Percentiles rank a stretch among this genome's conserved stretches.
Evolutionary conservation across 2,888 invertebrate genomes (phyloP).

Genomic region (Cephus pygmeus): DNA sequence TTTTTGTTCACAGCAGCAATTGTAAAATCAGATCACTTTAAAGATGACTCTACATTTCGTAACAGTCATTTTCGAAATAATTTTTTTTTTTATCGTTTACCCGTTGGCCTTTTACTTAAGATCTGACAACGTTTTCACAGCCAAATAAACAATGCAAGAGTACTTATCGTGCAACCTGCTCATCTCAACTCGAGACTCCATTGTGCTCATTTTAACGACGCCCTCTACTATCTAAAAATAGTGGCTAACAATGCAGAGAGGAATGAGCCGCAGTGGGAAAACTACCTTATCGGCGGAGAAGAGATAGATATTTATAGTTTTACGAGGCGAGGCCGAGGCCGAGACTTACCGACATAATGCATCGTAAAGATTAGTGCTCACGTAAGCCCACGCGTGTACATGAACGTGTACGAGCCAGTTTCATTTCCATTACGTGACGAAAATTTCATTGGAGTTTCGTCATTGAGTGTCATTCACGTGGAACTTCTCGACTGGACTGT

Average conservation of each 20-base stretch:
- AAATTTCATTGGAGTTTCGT: neutral
- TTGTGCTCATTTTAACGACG: neutral
- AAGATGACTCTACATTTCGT: neutral
- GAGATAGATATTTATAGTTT: constrained; percentile 1
- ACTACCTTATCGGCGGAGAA: constrained; percentile 1
- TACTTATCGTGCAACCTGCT: neutral
- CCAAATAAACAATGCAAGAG: neutral
- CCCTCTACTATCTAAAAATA: constrained; percentile 1
- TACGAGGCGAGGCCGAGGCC: neutral
- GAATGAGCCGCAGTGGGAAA: neutral
- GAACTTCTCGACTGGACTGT: neutral
- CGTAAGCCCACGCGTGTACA: neutral
- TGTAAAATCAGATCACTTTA: neutral
- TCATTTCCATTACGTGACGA: neutral
- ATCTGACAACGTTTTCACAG: neutral
- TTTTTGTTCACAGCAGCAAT: too few relatives aligned
- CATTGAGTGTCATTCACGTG: neutral
- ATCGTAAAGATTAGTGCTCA: neutral
- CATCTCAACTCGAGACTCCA: neutral
- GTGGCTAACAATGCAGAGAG: neutral
- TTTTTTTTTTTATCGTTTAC: neutral
- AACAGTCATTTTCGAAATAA: neutral
- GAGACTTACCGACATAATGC: constrained; percentile 2
- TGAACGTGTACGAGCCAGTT: neutral
- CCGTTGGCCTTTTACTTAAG: neutral